These are phyloP conservation scores for Brachionus paranguensis DNA, from an alignment of 1,140 invertebrate genomes.

Conservation along the genomic window DNA sequence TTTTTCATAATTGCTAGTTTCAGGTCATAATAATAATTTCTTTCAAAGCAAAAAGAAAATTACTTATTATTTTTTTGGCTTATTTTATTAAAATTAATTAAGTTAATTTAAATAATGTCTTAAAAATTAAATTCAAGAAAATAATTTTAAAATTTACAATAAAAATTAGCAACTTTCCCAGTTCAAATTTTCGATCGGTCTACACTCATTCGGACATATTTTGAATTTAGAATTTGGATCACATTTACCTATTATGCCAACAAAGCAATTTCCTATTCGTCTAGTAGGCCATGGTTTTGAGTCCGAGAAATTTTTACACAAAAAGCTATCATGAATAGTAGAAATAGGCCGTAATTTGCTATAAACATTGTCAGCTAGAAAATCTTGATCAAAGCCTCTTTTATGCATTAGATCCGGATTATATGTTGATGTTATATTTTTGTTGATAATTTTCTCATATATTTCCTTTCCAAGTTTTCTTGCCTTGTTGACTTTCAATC, in stretches of 20 bases:
- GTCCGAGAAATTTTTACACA: not conserved
- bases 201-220: not conserved
- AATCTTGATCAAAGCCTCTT: slow-evolving; percentile 19
- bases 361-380: slow-evolving; percentile 22
- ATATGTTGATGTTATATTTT: not conserved
- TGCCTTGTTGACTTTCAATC: not conserved
- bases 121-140: not conserved
- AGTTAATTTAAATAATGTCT: not conserved
- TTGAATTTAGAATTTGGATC: not conserved
- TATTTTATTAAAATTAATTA: no score
- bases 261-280: not conserved
- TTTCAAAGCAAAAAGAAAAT: no score
- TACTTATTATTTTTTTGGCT: no score
- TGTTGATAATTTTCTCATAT: not conserved
- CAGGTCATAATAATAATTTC: no score
- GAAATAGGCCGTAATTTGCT: not conserved
- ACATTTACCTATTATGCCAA: not conserved
- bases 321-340: slow-evolving; percentile 8
- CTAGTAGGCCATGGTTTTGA: not conserved
- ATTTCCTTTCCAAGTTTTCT: not conserved
- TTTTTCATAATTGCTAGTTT: no score
- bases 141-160: not conserved
- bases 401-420: not conserved
- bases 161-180: not conserved
- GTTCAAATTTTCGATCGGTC: not conserved